A percentile compares a stretch with the other conserved stretches of the same genome.
phyloP scores from a whole-genome alignment of 2,888 invertebrate species.

The Trichogramma dendrolimi region DNA sequence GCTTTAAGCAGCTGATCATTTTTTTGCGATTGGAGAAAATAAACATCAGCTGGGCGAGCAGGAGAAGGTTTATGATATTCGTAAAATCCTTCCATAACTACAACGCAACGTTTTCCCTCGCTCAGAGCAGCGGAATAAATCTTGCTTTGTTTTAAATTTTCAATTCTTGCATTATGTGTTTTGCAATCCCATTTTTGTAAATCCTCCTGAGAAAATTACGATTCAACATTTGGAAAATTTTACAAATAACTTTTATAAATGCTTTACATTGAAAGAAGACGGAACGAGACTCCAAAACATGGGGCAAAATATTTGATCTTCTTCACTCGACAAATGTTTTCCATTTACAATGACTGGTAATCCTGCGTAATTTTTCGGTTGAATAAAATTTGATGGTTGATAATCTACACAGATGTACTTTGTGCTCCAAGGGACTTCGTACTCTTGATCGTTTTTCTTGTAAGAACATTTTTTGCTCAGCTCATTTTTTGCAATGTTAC shows the following conservation, averaged over 20 bases:
- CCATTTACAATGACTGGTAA: conserved; percentile 24
- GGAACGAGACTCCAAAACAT: conserved; percentile 27
- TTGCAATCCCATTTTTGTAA: conserved; percentile 15
- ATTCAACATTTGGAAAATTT: background rate
- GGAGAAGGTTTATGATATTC: conserved; percentile 17
- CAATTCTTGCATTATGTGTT: conserved; percentile 25
- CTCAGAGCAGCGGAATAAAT: conserved; percentile 18
- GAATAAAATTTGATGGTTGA: conserved; percentile 13
- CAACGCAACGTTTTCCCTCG: conserved; percentile 23
- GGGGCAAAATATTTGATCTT: conserved; percentile 17
- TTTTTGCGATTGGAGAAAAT: conserved; percentile 19
- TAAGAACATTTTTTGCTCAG: conserved; percentile 23
- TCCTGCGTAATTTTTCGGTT: conserved; percentile 19
- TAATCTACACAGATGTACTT: conserved; percentile 13
- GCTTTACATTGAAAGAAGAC: conserved; percentile 20
- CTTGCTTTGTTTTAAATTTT: conserved; percentile 22
- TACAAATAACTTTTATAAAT: background rate
- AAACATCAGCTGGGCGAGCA: conserved; percentile 16
- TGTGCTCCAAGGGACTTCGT: conserved; percentile 19
- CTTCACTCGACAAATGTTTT: conserved; percentile 17
- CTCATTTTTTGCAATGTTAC: conserved; percentile 19
- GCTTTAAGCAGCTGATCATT: conserved; percentile 20
- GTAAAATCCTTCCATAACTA: conserved; percentile 25
- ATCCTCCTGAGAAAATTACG: conserved; percentile 14
- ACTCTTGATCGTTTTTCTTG: conserved; percentile 12